A percentile compares a stretch with the other conserved stretches of the same genome.
Evolutionary conservation across 2,888 invertebrate genomes (phyloP).

Genomic region (Onchidella celtica): DNA sequence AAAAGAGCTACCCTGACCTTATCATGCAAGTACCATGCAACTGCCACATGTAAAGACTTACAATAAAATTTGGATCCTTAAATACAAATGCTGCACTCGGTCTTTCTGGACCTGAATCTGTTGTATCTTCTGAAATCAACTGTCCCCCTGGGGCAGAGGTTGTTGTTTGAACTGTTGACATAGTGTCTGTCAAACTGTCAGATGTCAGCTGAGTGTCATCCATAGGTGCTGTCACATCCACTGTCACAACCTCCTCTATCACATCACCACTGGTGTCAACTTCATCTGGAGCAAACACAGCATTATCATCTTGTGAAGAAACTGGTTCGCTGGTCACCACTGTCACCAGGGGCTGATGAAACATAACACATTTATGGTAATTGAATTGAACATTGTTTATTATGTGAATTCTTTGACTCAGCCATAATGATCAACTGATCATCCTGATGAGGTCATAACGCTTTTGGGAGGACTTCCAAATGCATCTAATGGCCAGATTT

Average conservation of each 20-base stretch:
- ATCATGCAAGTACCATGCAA: too few species aligned
- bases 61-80: constrained; percentile 81
- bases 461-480: too few species aligned
- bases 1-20: too few species aligned
- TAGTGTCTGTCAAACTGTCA: constrained; percentile 38
- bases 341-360: constrained; percentile 19
- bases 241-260: constrained; percentile 38
- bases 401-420: too few species aligned
- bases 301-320: constrained; percentile 29
- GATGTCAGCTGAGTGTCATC: constrained; percentile 21
- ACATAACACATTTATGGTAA: background rate
- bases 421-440: too few species aligned
- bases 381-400: background rate
- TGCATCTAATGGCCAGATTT: too few species aligned
- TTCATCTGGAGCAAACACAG: constrained; percentile 2
- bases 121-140: constrained; percentile 56
- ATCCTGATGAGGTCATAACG: too few species aligned
- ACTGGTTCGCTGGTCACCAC: background rate
- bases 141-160: constrained; percentile 42
- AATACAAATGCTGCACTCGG: constrained; percentile 74
- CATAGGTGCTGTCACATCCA: background rate
- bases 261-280: constrained; percentile 2
- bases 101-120: constrained; percentile 64
- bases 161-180: constrained; percentile 49
- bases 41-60: too few species aligned